Evolutionary conservation across 2,797 vertebrate genomes (phyloP).

Genomic region (Prionace glauca): DNA sequence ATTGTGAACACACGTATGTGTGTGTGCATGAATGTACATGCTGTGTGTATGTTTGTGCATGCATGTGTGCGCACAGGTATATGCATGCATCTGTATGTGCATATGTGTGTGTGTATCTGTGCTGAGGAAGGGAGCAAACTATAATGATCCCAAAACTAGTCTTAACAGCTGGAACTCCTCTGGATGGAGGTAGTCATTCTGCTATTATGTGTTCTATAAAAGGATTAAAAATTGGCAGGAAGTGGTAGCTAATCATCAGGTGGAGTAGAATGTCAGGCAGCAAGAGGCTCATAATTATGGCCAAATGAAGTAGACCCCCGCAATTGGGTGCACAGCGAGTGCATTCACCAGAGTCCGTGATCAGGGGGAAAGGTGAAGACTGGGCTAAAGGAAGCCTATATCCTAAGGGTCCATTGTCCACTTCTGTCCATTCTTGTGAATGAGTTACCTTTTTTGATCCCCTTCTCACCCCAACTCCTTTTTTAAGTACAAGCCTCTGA

Average conservation of each 20-base stretch:
- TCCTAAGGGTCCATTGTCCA: not conserved
- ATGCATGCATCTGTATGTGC: too few relatives aligned
- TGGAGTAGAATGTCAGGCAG: not conserved
- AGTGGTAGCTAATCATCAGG: not conserved
- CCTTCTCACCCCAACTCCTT: not conserved
- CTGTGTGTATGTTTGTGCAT: too few relatives aligned
- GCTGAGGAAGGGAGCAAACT: not conserved
- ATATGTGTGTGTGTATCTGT: too few relatives aligned
- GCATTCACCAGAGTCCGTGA: not conserved
- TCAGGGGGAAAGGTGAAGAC: not conserved
- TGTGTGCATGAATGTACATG: too few relatives aligned
- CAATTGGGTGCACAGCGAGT: not conserved
- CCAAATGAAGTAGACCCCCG: not conserved
- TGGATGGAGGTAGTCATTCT: not conserved
- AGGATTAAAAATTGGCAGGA: not conserved
- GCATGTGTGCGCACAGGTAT: too few relatives aligned
- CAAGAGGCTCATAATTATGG: not conserved
- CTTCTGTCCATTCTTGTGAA: not conserved
- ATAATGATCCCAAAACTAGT: not conserved
- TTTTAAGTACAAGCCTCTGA: not conserved
- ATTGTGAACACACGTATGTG: too few relatives aligned
- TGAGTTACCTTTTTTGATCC: not conserved
- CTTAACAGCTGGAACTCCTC: not conserved
- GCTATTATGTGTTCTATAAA: too few relatives aligned
- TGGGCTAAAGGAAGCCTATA: not conserved